Evolutionary conservation across 1,140 invertebrate species (phyloP), one percentile per base, ranked within the genome.

Genomic region (Brachionus sp.): DNA sequence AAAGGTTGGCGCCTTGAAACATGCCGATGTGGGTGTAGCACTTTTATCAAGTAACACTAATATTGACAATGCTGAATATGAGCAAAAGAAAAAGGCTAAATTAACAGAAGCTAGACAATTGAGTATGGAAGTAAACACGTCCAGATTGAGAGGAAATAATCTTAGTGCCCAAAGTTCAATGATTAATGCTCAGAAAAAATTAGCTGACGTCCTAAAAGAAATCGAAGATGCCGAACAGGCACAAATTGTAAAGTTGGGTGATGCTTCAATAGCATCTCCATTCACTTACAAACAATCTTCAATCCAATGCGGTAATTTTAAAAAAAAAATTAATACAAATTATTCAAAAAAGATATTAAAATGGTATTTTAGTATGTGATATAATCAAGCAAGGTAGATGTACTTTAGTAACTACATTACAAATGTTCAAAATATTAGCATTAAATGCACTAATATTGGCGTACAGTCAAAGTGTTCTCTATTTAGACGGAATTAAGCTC

Each of bases 361-460:
- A 78, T 16, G 1, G 7, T 16, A 53, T 25, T 46, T 82, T 57
- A 75, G 96, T 99, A 86, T 98, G 96, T 86, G 95, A 98, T 88
- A 95, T 99, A 25, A 98, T 99, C 84, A 98, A 99, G 87, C 97
- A 99, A 91, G 98, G 98, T 5, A 92, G 98, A 42, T 99, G 98
- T 88, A 99, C 98, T 0, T 90, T 99, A 46, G 97, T 99, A 0
- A 99, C 97, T 1, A 99, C 98, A 0, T 90, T 99, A 50, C 98
- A 99, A 90, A 99, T 99, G 98, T 99, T 99, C 89, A 99, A 99
- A 91, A 99, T 99, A 85, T 90, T 99, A 44, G 98, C 98, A 0
- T 88, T 99, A n/a, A 99, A 99, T 90, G 97, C 98, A 0, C 91
- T 99, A 0, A 95, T 99, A 82, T 90, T 98, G 50, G 98, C 98